Evolutionary conservation across 1,140 invertebrate genomes (phyloP), one percentile per base, ranked within the genome.

Genomic region (Colletes gigas): DNA sequence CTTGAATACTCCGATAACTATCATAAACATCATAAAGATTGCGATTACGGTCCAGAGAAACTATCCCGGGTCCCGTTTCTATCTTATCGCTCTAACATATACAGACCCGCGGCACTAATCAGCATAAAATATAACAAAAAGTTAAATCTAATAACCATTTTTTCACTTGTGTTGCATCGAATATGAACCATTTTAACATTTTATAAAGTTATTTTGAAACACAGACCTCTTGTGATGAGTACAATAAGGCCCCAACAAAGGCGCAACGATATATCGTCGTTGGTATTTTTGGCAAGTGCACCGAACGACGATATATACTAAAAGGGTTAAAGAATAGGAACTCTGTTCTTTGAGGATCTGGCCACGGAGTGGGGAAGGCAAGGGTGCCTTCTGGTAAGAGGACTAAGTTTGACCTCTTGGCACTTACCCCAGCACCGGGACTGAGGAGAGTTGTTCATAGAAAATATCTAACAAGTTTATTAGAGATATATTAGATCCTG

Each of bases 41-140:
- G 30, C 30, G 30, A 30, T 30, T 30, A 30, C 30, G 30, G 30
- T 30, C 30, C 30, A 30, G 30, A 30, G 30, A 30, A 30, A 30
- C 30, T 30, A 30, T 30, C 30, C 30, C 30, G 30, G 6, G 70
- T 72, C 39, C 70, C 19, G 55, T 71, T 54, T 71, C 69, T 71
- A 71, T 21, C 69, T 72, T 47, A 72, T 50, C 41, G 19, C 57
- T 60, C 57, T 72, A 62, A 62, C 70, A 72, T 72, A 72, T 41
- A 60, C 70, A 30, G 47, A 52, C 65, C 44, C 65, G 14, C 44
- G 47, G 65, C 65, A 67, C 65, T 52, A 67, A 41, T 72, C 70
- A 62, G 70, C 70, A 72, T 62, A 72, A 72, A 15, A 72, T 41
- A 72, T 72, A 72, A 72, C 70, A 62, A 72, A 72, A 67, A 19